Percentiles rank a stretch among this genome's conserved stretches.
These are phyloP conservation scores for Pimpla rufipes DNA, from an alignment of 2,888 invertebrate species.

Conservation along the genomic window DNA sequence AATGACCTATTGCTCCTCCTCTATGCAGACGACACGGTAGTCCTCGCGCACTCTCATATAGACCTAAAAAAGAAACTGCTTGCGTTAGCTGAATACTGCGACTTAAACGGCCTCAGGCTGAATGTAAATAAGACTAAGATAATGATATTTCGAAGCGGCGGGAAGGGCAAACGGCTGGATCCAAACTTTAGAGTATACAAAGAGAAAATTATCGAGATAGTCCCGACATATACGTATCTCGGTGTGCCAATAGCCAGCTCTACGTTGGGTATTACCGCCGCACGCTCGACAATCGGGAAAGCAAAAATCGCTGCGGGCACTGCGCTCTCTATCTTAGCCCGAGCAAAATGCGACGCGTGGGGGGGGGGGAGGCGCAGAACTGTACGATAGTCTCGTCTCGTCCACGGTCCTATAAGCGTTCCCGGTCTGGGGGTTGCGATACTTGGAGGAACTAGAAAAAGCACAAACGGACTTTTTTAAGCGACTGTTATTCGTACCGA, in stretches of 20 bases:
- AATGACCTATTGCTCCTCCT: not conserved
- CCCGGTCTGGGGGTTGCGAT: slow-evolving; percentile 44
- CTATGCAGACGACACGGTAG: not conserved
- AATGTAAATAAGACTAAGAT: too few species aligned
- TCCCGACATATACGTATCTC: too few species aligned
- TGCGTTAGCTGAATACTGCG: not conserved
- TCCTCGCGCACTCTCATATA: not conserved
- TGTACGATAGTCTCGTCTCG: slow-evolving; percentile 38
- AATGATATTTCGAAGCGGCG: too few species aligned
- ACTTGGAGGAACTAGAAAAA: slow-evolving; percentile 38
- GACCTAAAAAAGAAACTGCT: not conserved
- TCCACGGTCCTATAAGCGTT: slow-evolving; percentile 30
- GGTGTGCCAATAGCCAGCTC: too few species aligned
- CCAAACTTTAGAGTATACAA: too few species aligned
- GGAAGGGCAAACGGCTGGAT: too few species aligned
- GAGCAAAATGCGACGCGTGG: slow-evolving; percentile 46
- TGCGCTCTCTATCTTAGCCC: slow-evolving; percentile 14
- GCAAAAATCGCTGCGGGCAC: slow-evolving; percentile 19
- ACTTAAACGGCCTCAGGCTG: too few species aligned
- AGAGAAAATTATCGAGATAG: too few species aligned
- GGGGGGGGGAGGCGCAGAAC: not conserved
- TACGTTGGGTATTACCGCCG: too few species aligned
- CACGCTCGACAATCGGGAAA: slow-evolving; percentile 5
- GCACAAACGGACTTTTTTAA: slow-evolving; percentile 56
- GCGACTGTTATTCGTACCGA: not conserved